Conservation (phyloP, 2,797 vertebrate genomes). For the Mareca strepera region DNA sequence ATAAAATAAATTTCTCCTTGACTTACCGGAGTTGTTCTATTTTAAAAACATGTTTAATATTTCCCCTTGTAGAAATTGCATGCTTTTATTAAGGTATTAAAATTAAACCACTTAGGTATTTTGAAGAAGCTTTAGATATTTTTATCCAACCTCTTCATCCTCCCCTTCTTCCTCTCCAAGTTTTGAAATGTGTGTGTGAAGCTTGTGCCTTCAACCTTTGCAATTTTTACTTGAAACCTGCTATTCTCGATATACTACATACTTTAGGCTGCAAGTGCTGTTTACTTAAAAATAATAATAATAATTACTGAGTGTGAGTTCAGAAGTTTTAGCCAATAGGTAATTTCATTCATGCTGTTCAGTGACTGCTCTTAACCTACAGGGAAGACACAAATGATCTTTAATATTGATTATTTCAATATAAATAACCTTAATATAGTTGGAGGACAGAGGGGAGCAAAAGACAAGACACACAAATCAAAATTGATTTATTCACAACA, state of each 20-base stretch:
- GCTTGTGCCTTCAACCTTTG: background rate
- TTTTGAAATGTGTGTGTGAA: background rate
- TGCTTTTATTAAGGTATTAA: background rate
- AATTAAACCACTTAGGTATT: background rate
- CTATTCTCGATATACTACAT: rapidly evolving
- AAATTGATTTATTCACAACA: background rate
- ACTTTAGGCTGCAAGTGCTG: background rate
- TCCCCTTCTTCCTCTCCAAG: background rate
- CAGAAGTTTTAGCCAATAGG: background rate
- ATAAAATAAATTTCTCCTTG: background rate
- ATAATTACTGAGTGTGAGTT: background rate
- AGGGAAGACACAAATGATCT: background rate
- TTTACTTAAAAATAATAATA: background rate
- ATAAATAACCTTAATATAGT: rapidly evolving
- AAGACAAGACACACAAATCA: background rate
- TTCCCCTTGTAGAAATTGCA: background rate
- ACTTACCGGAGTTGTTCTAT: background rate
- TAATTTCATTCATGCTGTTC: background rate
- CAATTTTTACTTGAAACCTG: background rate
- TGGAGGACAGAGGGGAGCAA: background rate
- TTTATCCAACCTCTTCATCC: background rate
- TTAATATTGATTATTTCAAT: background rate
- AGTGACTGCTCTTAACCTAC: background rate
- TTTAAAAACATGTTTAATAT: background rate
- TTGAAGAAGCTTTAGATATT: background rate